Percentiles rank a stretch among this genome's conserved stretches.
These are phyloP conservation scores for Mythimna impura DNA, from an alignment of 2,888 invertebrate genomes.

Conservation along the genomic window DNA sequence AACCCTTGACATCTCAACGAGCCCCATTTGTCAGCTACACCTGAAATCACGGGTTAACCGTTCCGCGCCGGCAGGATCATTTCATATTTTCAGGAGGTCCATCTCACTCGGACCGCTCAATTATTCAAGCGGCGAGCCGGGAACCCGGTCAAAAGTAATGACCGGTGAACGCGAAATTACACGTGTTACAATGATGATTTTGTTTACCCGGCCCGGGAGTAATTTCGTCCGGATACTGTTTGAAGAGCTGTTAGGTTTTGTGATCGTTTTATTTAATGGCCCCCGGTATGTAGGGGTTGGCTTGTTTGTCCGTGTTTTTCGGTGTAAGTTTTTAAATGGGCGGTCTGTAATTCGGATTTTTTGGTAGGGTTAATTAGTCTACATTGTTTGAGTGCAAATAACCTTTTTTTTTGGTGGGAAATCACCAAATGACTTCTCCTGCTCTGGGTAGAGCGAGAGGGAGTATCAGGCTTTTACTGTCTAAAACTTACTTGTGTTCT, in stretches of 20 bases:
- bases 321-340: constrained; percentile 68
- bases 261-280: constrained; percentile 83
- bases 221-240: constrained; percentile 79
- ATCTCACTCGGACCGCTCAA: constrained; percentile 84
- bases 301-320: constrained; percentile 67
- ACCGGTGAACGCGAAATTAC: constrained; percentile 86
- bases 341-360: constrained; percentile 24
- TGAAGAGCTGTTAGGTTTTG: constrained; percentile 85
- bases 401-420: no score
- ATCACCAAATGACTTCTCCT: no score
- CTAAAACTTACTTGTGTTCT: no score
- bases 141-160: constrained; percentile 85
- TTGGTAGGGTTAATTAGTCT: constrained; percentile 39
- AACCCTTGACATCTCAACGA: constrained; percentile 65
- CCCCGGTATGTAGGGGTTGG: constrained; percentile 62
- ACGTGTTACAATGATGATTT: constrained; percentile 87
- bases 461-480: no score
- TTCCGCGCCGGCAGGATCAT: constrained; percentile 80
- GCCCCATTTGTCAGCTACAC: constrained; percentile 74
- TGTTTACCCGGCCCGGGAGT: constrained; percentile 81
- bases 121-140: constrained; percentile 82
- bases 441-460: no score
- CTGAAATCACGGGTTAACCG: constrained; percentile 69
- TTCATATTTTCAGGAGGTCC: constrained; percentile 86
- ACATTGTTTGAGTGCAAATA: background rate